These are phyloP conservation scores for Emys orbicularis DNA, from an alignment of 2,797 vertebrate species.

Conservation along the genomic window DNA sequence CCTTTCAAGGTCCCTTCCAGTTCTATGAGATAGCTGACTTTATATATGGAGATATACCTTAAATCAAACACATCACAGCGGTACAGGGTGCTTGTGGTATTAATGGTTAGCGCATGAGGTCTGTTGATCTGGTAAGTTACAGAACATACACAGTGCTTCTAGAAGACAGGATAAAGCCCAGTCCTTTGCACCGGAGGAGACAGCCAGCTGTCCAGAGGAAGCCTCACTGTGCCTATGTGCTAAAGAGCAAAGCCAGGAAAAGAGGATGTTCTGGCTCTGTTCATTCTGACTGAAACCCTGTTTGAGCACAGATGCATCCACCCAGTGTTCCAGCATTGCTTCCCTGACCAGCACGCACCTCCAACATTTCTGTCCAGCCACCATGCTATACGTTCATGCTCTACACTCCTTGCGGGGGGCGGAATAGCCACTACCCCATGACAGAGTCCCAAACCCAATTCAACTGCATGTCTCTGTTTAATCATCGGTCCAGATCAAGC, in stretches of 20 bases:
- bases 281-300: neutral
- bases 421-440: neutral
- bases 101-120: rapidly evolving
- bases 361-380: neutral
- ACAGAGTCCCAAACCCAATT: neutral
- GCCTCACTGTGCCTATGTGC: neutral
- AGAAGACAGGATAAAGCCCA: neutral
- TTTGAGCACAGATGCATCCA: neutral
- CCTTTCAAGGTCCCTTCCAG: no score
- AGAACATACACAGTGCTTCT: rapidly evolving
- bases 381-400: neutral
- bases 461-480: neutral
- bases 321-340: rapidly evolving
- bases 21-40: no score
- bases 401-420: neutral
- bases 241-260: neutral
- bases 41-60: neutral
- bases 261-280: neutral
- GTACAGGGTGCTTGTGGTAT: neutral
- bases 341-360: neutral
- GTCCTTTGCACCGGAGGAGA: rapidly evolving
- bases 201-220: neutral
- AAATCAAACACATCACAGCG: neutral
- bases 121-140: neutral
- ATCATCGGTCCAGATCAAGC: conserved; percentile 3